Percentiles rank a stretch among this genome's conserved stretches.
phyloP scores from a whole-genome alignment of 2,113 vertebrate genomes.

The Morphnarchus princeps region DNA sequence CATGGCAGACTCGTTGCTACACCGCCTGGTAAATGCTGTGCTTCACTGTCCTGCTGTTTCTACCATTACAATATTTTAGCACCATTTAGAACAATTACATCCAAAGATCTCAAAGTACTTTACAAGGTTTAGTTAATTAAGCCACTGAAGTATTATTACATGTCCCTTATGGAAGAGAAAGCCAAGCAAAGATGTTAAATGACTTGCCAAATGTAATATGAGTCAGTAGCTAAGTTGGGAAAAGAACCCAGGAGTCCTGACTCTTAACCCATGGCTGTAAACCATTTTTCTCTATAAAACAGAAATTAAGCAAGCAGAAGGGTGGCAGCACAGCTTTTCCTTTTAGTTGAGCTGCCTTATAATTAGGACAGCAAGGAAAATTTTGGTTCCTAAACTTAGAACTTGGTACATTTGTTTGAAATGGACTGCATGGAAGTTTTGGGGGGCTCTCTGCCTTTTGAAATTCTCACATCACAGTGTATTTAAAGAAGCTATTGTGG shows the following conservation, averaged over 20 bases:
- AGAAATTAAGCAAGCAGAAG: conserved; percentile 7
- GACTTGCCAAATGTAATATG: conserved; percentile 24
- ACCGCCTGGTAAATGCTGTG: background rate
- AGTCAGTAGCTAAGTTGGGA: conserved; percentile 54
- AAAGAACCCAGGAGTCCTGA: conserved; percentile 52
- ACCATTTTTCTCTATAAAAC: conserved; percentile 36
- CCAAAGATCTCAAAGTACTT: background rate
- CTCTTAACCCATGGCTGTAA: conserved; percentile 42
- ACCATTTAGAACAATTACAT: background rate
- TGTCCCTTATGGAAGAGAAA: background rate
- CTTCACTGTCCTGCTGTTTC: background rate
- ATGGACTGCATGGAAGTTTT: background rate
- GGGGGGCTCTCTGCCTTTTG: background rate
- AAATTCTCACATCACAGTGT: fast-evolving
- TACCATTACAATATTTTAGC: background rate
- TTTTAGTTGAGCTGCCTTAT: background rate
- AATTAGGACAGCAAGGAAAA: background rate
- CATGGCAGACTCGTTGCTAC: background rate
- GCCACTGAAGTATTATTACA: conserved; percentile 41
- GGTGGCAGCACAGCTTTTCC: background rate
- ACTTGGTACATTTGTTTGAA: background rate
- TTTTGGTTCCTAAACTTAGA: background rate
- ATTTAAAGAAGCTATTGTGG: background rate
- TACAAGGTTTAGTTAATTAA: conserved; percentile 46
- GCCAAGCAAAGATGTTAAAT: conserved; percentile 49